Percentiles rank a stretch among this genome's conserved stretches.
Evolutionary conservation across 64 coral and sea anemone species (phyloP).

Genomic region (Montipora sp.): DNA sequence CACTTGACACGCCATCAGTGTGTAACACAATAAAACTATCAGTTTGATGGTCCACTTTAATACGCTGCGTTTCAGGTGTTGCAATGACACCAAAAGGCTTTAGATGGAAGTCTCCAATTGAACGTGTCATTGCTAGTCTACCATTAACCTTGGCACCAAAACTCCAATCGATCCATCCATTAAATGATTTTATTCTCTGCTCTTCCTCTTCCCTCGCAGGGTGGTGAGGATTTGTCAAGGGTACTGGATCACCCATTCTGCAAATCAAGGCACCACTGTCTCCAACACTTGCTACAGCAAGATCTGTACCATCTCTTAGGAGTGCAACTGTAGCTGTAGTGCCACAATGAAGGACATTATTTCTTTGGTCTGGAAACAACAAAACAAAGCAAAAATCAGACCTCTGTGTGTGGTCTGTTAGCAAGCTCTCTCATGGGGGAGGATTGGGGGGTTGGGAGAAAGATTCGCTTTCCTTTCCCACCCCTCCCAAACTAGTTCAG

Average conservation of each 20-base stretch:
- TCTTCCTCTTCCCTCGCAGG: conserved; percentile 82
- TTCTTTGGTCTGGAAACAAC: neutral
- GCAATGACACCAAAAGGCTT: conserved; percentile 94
- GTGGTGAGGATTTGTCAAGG: conserved; percentile 84
- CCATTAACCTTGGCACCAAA: conserved; percentile 87
- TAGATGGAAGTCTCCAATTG: conserved; percentile 93
- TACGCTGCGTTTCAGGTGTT: conserved; percentile 66
- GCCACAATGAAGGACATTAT: conserved; percentile 43
- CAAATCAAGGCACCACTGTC: conserved; percentile 91
- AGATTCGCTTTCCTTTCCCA: no score
- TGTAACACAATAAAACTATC: conserved; percentile 86
- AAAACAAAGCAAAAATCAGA: neutral
- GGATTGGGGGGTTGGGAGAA: no score
- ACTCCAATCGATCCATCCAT: conserved; percentile 86
- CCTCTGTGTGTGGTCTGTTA: no score
- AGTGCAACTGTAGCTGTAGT: conserved; percentile 94
- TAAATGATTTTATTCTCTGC: conserved; percentile 71
- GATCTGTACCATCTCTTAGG: conserved; percentile 78
- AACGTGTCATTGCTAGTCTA: conserved; percentile 93
- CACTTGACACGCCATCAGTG: conserved; percentile 91
- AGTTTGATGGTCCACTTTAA: conserved; percentile 77
- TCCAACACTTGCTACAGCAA: conserved; percentile 84
- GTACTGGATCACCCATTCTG: conserved; percentile 60
- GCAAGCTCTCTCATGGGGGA: no score
- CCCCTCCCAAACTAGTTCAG: no score